Conservation (phyloP, 2,797 vertebrate species). For the Anas bernieri region DNA sequence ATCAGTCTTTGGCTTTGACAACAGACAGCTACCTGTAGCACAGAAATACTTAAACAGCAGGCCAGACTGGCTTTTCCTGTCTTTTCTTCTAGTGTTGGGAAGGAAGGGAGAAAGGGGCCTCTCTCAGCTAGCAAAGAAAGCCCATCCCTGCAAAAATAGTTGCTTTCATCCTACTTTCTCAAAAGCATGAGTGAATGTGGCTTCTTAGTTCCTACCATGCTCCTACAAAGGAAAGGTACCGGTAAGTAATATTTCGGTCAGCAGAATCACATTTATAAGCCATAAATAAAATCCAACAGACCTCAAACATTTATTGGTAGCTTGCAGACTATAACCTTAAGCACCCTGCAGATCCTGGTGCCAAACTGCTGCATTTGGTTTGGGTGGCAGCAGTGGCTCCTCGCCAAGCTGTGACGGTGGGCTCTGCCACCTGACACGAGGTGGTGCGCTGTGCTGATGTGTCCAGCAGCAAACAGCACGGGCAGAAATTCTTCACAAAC, state of each 20-base stretch:
- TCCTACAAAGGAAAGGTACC: background rate
- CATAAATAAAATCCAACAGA: conserved; percentile 36
- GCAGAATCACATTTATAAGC: background rate
- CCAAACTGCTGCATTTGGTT: background rate
- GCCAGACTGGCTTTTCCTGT: background rate
- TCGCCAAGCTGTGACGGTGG: background rate
- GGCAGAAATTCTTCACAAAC: background rate
- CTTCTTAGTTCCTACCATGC: background rate
- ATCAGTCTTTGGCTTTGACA: background rate
- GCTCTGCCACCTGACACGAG: background rate
- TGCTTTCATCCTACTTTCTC: background rate
- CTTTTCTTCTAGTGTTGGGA: background rate
- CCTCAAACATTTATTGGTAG: background rate
- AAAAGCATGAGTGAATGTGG: background rate
- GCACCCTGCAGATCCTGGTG: background rate
- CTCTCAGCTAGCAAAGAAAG: background rate
- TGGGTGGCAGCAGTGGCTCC: background rate
- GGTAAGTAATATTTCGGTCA: conserved; percentile 4
- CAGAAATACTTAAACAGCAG: background rate
- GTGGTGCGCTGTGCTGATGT: background rate
- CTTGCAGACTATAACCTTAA: background rate
- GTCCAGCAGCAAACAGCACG: background rate
- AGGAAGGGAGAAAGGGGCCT: background rate
- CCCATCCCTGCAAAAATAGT: background rate
- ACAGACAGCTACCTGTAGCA: background rate